These are phyloP conservation scores for Chelon labrosus DNA, from an alignment of 2,797 vertebrate genomes.

Conservation along the genomic window DNA sequence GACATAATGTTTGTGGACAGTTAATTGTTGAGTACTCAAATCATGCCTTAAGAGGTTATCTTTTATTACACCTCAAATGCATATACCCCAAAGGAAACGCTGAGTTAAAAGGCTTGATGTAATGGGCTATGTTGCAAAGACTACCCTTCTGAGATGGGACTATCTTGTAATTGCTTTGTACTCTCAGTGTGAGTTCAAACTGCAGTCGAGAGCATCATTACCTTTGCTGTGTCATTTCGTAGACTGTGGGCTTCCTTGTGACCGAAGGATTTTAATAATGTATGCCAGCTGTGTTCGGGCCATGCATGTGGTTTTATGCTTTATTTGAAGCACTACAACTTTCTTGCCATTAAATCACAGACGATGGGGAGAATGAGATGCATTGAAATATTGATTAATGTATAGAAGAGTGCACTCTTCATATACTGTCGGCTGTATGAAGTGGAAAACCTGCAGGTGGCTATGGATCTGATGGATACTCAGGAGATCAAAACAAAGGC, in stretches of 20 bases:
- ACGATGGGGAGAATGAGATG: conserved; percentile 57
- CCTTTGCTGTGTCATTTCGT: conserved; percentile 53
- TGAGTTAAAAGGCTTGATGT: conserved; percentile 59
- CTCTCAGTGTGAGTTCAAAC: conserved; percentile 71
- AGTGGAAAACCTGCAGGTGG: conserved; percentile 15
- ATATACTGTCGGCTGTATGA: conserved; percentile 28
- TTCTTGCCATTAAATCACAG: conserved; percentile 65
- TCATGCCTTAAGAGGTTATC: conserved; percentile 33
- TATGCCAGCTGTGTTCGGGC: conserved; percentile 61
- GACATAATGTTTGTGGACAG: conserved; percentile 6
- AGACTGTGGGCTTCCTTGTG: conserved; percentile 61
- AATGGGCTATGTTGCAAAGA: conserved; percentile 38
- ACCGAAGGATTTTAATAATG: conserved; percentile 77
- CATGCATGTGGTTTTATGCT: conserved; percentile 52
- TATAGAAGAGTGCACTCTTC: conserved; percentile 39
- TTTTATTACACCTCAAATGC: conserved; percentile 29
- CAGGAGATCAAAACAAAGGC: not conserved
- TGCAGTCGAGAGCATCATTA: conserved; percentile 63
- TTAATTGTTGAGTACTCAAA: conserved; percentile 53
- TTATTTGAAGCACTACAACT: conserved; percentile 60
- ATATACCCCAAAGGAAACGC: conserved; percentile 46
- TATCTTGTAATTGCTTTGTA: conserved; percentile 60
- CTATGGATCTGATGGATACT: not conserved
- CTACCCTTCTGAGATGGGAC: conserved; percentile 28
- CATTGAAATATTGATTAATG: conserved; percentile 74